Base-by-base conservation (phyloP, 2,113 vertebrate genomes). In the Saccopteryx leptura region DNA sequence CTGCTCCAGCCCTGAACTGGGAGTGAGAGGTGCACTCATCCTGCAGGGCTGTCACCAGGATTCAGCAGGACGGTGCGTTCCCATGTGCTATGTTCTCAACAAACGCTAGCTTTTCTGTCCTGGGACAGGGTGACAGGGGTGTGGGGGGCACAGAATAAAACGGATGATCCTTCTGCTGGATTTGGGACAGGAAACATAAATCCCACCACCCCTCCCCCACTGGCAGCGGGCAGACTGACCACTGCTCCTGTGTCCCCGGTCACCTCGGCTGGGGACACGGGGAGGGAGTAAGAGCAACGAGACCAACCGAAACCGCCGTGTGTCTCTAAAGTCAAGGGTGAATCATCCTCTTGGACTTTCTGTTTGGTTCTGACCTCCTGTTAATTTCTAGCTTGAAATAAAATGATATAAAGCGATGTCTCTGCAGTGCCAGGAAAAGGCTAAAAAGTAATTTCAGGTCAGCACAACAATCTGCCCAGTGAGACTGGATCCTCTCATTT, bases 361-460 rank as follows among this genome's bases (percentile, higher is more conserved):
- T 14, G 14, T 63, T 83, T 83, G 58, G 56, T 96, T 56, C 18
- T 33, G 63, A 91, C 90, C 92, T 88, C 3, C 0, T 21, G 54
- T 76, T 33, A 33, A 85, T 76, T 88, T 93, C 93, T 39, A 74
- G 58, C 69, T 58, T 46, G 28, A 61, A 65, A 90, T 58, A 85
- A 90, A 86, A 82, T 1, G 46, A 50, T 24, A 90, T 58, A 85
- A 90, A 86, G 78, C 0, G 46, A 50, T 24, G 56, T 56, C 17
- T 86, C 86, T 48, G 52, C 71, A 24, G 52, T 52, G 58, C 63
- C 88, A 83, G 68, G 74, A 76, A 93, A 86, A 66, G 87, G 66
- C 63, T 72, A 50, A 17, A 21, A 12, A 9, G 7, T 8, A 23
- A 69, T 69, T 93, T 82, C 66, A 50, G 66, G 87, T 10, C 83